phyloP scores from a whole-genome alignment of 2,888 invertebrate genomes.

The Ectemnius cavifrons region DNA sequence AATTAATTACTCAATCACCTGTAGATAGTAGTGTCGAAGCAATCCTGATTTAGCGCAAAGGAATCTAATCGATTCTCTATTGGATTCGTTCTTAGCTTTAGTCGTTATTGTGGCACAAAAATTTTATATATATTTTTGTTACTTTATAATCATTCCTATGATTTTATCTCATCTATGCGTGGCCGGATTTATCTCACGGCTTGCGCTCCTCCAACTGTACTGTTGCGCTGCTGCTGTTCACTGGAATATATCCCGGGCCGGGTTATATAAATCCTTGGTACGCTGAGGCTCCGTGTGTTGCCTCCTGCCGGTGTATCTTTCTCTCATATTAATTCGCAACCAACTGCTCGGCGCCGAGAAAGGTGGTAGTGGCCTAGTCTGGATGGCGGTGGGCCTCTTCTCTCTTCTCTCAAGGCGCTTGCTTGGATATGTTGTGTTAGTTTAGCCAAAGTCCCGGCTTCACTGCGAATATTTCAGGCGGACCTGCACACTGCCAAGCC shows the following conservation, averaged over 20 bases:
- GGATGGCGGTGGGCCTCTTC: not conserved
- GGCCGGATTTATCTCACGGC: conserved; percentile 20
- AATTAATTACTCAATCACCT: too few relatives aligned
- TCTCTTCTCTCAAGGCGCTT: conserved; percentile 28
- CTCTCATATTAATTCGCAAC: conserved; percentile 43
- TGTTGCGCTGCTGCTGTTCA: conserved; percentile 12
- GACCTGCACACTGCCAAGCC: conserved; percentile 47
- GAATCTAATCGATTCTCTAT: too few relatives aligned
- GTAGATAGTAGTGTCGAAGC: too few relatives aligned
- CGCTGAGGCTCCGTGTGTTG: conserved; percentile 1
- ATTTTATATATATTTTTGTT: too few relatives aligned
- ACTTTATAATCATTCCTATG: conserved; percentile 24
- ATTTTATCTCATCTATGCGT: conserved; percentile 37
- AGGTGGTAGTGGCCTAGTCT: not conserved
- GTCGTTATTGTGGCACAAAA: too few relatives aligned
- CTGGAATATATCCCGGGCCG: conserved; percentile 10
- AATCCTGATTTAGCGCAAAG: too few relatives aligned
- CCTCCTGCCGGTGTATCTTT: not conserved
- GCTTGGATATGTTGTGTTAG: conserved; percentile 36
- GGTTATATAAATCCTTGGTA: conserved; percentile 38
- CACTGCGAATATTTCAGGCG: conserved; percentile 53
- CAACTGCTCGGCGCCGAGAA: conserved; percentile 9
- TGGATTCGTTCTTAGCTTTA: too few relatives aligned
- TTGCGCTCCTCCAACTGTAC: not conserved
- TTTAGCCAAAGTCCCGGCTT: conserved; percentile 31